Evolutionary conservation across 1,140 invertebrate species (phyloP), one percentile per base, ranked within the genome.

Genomic region (Liolophura sinensis): DNA sequence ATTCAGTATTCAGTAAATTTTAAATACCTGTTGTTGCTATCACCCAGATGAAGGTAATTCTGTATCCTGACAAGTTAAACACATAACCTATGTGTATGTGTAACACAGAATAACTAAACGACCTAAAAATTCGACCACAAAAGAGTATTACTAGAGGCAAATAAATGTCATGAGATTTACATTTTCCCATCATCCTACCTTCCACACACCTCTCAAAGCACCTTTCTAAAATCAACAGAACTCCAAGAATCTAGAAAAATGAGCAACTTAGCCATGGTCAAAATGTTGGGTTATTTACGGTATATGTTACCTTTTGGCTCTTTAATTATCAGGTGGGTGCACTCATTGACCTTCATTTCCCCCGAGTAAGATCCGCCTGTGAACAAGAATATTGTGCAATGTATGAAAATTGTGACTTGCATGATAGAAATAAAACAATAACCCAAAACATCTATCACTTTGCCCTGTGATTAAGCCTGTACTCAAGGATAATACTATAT

Each of bases 251-350:
- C n/a, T n/a, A n/a, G n/a, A n/a, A n/a, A n/a, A n/a, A n/a, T n/a
- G n/a, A n/a, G n/a, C n/a, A n/a, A n/a, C n/a, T n/a, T n/a, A n/a
- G n/a, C n/a, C n/a, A n/a, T n/a, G n/a, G n/a, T n/a, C n/a, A n/a
- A n/a, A n/a, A n/a, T n/a, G n/a, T n/a, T n/a, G n/a, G n/a, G n/a
- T n/a, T n/a, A n/a, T n/a, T n/a, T n/a, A n/a, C n/a, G n/a, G n/a
- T n/a, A 56, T 27, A 15, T 56, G 31, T 92, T 89, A 64, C 93
- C 93, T 65, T 88, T 86, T 3, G 90, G 79, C 52, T 86, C 82
- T 54, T 84, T 80, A 7, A 87, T 73, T 25, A 89, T 80, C 0
- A 89, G 76, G 67, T 89, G 82, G 20, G 85, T 86, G 9, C 87
- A 88, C 69, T 85, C 81, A n/a, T 85, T 80, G 56, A 85, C 81